Evolutionary conservation across 1,140 invertebrate species (phyloP).

Genomic region (Drosophila willistoni): DNA sequence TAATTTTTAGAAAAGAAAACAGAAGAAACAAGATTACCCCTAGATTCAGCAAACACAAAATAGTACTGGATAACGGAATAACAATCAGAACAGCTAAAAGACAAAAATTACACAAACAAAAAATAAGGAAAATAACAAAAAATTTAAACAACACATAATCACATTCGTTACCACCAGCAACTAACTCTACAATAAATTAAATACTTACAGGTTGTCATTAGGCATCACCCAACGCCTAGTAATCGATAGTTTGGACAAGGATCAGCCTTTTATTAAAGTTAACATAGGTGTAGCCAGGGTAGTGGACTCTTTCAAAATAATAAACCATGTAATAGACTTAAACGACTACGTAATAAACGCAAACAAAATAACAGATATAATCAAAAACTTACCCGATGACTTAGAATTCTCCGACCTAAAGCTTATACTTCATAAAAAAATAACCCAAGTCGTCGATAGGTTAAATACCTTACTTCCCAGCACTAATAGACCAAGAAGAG

Average conservation of each 20-base stretch:
- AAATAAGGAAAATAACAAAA: slow-evolving; percentile 2
- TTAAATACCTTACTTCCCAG: neutral
- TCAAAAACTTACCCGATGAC: neutral
- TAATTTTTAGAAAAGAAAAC: slow-evolving; percentile 22
- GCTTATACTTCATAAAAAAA: neutral
- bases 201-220: too few species aligned
- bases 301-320: neutral
- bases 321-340: neutral
- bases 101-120: slow-evolving; percentile 30
- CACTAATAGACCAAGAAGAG: neutral
- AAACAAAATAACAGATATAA: too few species aligned
- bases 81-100: slow-evolving; percentile 13
- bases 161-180: neutral
- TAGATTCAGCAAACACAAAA: slow-evolving; percentile 7
- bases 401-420: neutral
- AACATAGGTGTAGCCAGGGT: neutral
- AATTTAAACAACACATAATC: neutral
- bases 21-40: slow-evolving; percentile 30
- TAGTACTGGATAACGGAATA: slow-evolving; percentile 6
- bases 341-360: neutral
- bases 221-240: too few species aligned
- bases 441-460: neutral
- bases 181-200: neutral
- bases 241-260: neutral
- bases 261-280: neutral